Conservation (phyloP, 1,140 invertebrate species). For the Phymastichus coffea region DNA sequence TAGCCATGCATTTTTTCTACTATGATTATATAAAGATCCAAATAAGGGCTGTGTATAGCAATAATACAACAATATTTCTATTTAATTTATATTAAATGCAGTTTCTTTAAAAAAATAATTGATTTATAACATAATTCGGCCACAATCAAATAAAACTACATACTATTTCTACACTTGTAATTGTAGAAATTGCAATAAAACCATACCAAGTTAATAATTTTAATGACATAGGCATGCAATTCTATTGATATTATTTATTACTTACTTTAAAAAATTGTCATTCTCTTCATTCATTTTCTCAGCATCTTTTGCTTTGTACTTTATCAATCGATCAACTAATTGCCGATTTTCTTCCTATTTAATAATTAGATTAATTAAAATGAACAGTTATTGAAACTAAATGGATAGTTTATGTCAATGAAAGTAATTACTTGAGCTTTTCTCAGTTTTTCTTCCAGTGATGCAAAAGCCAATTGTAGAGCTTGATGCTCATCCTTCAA, state of each 20-base stretch:
- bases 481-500: conserved; percentile 94
- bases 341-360: conserved; percentile 87
- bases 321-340: conserved; percentile 83
- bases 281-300: conserved; percentile 94
- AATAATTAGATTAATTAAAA: conserved; percentile 10
- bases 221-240: background rate
- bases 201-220: background rate
- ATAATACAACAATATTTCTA: no score
- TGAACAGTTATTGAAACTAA: background rate
- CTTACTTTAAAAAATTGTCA: conserved; percentile 86
- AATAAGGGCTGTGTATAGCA: no score
- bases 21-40: no score
- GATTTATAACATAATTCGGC: no score
- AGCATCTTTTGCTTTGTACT: conserved; percentile 89
- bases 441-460: conserved; percentile 86
- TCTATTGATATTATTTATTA: no score
- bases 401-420: background rate
- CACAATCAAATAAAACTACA: no score
- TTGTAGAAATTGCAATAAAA: no score
- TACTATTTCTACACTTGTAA: no score
- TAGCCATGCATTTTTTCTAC: no score
- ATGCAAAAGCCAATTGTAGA: conserved; percentile 83
- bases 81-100: no score
- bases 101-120: no score
- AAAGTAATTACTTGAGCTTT: conserved; percentile 69